Evolutionary conservation across 2,888 invertebrate species (phyloP).

Genomic region (Pediacus dermestoides): DNA sequence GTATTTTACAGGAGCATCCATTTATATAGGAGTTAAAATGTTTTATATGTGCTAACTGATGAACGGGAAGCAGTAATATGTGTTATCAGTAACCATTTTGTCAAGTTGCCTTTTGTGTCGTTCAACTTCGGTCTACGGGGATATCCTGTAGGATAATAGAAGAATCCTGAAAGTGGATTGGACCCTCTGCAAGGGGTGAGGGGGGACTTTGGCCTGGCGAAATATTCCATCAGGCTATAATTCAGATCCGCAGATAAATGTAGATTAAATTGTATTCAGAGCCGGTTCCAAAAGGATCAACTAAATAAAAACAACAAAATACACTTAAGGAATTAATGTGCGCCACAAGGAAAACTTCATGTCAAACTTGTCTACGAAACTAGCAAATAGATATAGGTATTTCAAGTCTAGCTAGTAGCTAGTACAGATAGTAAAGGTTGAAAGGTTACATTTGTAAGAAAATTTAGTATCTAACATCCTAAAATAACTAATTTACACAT

Average conservation of each 20-base stretch:
- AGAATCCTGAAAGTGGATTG: constrained; percentile 38
- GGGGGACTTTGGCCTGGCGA: constrained; percentile 25
- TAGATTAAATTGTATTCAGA: constrained; percentile 28
- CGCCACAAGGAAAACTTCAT: no score
- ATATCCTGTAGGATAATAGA: constrained; percentile 38
- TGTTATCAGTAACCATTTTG: constrained; percentile 42
- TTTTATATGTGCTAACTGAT: constrained; percentile 34
- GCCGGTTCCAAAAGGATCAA: no score
- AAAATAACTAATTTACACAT: no score
- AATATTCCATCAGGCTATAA: constrained; percentile 37
- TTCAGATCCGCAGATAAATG: constrained; percentile 34
- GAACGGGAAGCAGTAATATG: constrained; percentile 32
- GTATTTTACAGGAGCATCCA: no score
- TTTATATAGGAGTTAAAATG: constrained; percentile 29
- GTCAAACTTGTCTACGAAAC: no score
- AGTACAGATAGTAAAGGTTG: no score
- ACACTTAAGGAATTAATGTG: no score
- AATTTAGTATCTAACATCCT: no score
- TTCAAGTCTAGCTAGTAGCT: no score
- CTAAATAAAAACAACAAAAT: no score
- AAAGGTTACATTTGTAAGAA: no score
- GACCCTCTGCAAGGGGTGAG: constrained; percentile 29
- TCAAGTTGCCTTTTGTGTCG: constrained; percentile 38
- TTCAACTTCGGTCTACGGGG: constrained; percentile 33
- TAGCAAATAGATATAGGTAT: no score